phyloP scores from a whole-genome alignment of 1,140 invertebrate species.

The Brachionus koreanus region DNA sequence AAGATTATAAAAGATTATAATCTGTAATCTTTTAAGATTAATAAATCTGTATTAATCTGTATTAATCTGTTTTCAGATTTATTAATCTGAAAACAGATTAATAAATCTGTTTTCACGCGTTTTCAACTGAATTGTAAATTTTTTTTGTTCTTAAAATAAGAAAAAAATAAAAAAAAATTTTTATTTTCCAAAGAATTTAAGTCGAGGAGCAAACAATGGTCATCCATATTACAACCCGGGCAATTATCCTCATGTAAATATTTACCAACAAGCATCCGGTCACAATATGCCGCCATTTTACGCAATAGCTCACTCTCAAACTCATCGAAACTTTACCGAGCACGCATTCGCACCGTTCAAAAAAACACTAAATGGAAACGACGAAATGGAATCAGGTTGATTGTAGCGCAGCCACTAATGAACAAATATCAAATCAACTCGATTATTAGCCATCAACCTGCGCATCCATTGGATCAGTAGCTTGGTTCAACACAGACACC shows the following conservation, averaged over 20 bases:
- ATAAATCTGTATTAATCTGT: too few species aligned
- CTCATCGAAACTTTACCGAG: too few species aligned
- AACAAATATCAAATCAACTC: not conserved
- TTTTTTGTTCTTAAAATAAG: too few species aligned
- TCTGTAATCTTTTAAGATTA: too few species aligned
- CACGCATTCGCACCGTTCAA: slow-evolving; percentile 3
- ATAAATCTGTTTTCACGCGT: slow-evolving; percentile 36
- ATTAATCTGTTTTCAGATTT: too few species aligned
- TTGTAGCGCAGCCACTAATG: not conserved
- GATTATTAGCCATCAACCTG: slow-evolving; percentile 11
- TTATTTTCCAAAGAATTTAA: too few species aligned
- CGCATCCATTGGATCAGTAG: not conserved
- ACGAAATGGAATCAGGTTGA: not conserved
- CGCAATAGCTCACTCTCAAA: slow-evolving; percentile 19
- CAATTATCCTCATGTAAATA: too few species aligned
- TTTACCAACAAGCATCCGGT: too few species aligned
- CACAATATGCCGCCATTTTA: not conserved
- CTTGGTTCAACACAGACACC: not conserved
- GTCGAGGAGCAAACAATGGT: slow-evolving; percentile 33
- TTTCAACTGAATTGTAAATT: slow-evolving; percentile 40
- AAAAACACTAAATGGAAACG: not conserved
- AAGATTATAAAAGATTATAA: too few species aligned
- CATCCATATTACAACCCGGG: too few species aligned
- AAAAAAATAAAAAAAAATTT: too few species aligned
- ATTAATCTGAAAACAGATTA: too few species aligned